These are phyloP conservation scores for Pachypanchax playfairii DNA, from an alignment of 2,113 vertebrate genomes.

Conservation along the genomic window DNA sequence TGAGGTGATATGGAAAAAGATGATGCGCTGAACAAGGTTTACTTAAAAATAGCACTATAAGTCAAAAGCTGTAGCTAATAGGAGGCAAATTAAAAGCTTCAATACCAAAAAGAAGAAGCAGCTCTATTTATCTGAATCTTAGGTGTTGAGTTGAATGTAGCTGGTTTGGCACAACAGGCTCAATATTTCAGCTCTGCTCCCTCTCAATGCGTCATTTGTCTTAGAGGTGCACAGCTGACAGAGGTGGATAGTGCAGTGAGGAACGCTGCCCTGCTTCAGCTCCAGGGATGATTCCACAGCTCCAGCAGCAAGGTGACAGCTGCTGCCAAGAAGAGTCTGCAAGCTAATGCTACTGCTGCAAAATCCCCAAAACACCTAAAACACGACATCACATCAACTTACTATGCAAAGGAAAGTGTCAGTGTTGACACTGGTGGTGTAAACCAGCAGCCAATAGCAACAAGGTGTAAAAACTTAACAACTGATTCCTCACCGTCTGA, in stretches of 20 bases:
- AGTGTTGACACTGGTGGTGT: not conserved
- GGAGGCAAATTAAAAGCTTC: constrained; percentile 14
- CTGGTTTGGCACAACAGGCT: constrained; percentile 31
- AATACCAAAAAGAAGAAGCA: constrained; percentile 11
- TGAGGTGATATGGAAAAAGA: no score
- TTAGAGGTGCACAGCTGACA: constrained; percentile 57
- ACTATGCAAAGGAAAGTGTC: not conserved
- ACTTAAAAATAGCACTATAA: constrained; percentile 2
- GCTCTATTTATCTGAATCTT: constrained; percentile 16
- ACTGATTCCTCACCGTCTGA: constrained; percentile 63
- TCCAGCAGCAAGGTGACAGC: constrained; percentile 74
- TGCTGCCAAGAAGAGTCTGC: constrained; percentile 65
- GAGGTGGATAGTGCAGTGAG: constrained; percentile 61
- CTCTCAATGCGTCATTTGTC: constrained; percentile 70
- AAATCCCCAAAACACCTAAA: constrained; percentile 44
- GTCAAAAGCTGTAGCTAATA: constrained; percentile 1
- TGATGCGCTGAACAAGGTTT: constrained; percentile 1
- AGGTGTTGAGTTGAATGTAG: constrained; percentile 48
- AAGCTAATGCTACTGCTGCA: constrained; percentile 35
- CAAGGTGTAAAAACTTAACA: no score
- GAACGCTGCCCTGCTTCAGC: constrained; percentile 65
- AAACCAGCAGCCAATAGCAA: not conserved
- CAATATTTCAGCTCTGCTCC: constrained; percentile 58
- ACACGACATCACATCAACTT: constrained; percentile 36
- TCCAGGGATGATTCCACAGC: constrained; percentile 70